Evolutionary conservation across 1,140 invertebrate species (phyloP), one percentile per base, ranked within the genome.

Genomic region (Hylyphantes graminicola): DNA sequence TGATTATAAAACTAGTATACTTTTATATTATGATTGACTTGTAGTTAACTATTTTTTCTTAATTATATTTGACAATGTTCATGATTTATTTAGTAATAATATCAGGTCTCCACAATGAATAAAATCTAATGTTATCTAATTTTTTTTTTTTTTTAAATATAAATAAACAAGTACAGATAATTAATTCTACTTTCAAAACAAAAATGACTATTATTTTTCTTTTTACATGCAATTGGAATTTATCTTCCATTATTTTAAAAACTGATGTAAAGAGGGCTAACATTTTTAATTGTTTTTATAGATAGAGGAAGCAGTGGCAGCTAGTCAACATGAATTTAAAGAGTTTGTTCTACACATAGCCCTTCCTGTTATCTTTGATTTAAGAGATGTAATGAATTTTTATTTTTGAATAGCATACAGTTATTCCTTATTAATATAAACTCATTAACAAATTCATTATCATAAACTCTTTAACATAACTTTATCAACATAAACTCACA

Each of bases 271-370:
- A 48, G 35, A 61, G 11, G 13, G 9, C 10, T 17, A 61, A 19
- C 48, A 48, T 54, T 59, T 63, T 48, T 12, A n/a, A 55, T 3
- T 17, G 11, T 54, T 73, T 21, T 67, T 70, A 17, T 19, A 83
- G 81, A 48, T 83, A 19, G 35, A 75, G 21, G 21, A 55, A 17
- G 50, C 9, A 12, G 61, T 83, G 8, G 50, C 10, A 57, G 17
- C 57, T 53, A 77, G 65, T 53, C 8, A 61, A 8, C 67, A 76
- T 59, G 8, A 61, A 61, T 85, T 85, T 53, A 15, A 68, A 15
- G 74, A 85, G 54, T 85, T 85, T 65, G 61, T 79, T 54, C 65
- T 85, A 19, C 84, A 85, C 9, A 21, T 85, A 6, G 73, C 84
- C 51, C 50, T 85, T 74, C 84, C 84, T 50, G 84, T 79, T 19